phyloP scores from a whole-genome alignment of 2,113 vertebrate genomes.

The Meriones unguiculatus region DNA sequence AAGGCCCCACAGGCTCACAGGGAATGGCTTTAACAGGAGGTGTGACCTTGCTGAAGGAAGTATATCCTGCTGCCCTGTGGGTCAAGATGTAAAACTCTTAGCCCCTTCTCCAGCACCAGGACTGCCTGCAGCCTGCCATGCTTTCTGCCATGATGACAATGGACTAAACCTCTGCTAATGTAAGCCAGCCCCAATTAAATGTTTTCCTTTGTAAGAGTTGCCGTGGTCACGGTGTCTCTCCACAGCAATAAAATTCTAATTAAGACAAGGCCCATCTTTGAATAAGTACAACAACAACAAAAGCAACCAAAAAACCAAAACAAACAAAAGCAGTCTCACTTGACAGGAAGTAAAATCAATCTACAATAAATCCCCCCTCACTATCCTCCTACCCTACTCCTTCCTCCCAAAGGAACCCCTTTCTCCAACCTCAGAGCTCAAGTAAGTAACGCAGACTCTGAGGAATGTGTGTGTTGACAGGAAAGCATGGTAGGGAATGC shows the following conservation, averaged over 20 bases:
- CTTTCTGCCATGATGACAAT: no score
- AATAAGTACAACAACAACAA: background rate
- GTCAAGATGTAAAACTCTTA: background rate
- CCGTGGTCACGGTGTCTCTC: background rate
- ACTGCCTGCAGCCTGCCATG: background rate
- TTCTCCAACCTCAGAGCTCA: background rate
- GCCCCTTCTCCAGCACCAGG: background rate
- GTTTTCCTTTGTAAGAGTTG: background rate
- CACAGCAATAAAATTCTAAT: background rate
- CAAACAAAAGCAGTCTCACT: background rate
- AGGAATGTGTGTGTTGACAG: background rate
- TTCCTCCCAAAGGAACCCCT: background rate
- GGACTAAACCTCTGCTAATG: background rate
- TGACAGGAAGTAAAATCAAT: background rate
- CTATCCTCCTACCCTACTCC: fast-evolving
- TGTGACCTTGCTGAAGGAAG: no score
- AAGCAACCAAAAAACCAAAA: background rate
- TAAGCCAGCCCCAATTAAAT: background rate
- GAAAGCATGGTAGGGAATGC: background rate
- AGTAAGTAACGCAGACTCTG: background rate
- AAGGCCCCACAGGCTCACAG: background rate
- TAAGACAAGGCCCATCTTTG: background rate
- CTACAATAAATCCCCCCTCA: background rate
- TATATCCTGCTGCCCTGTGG: no score
- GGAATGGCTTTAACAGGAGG: no score